Conservation (phyloP, 2,797 vertebrate species). For the Mycteria americana region DNA sequence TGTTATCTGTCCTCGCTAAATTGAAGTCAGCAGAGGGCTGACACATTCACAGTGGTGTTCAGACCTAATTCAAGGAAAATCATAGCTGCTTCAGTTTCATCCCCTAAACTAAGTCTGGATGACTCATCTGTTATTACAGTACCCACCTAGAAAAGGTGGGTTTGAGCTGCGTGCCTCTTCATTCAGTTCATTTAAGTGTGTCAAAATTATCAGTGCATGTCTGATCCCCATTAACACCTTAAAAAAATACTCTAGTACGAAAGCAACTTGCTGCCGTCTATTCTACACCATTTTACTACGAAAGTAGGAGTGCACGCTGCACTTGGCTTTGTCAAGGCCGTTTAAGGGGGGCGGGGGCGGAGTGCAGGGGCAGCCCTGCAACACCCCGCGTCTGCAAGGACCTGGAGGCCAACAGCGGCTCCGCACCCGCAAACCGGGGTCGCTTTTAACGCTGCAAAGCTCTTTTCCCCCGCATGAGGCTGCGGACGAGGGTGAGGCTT, state of each 20-base stretch:
- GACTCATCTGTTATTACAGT: not conserved
- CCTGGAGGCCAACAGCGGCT: not conserved
- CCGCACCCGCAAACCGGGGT: not conserved
- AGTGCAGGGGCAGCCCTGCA: not conserved
- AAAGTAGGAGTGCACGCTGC: fast-evolving
- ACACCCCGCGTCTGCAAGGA: not conserved
- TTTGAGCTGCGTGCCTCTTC: not conserved
- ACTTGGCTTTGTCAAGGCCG: fast-evolving
- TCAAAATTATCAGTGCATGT: fast-evolving
- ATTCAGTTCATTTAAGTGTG: not conserved
- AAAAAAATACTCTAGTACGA: fast-evolving
- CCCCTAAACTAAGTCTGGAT: not conserved
- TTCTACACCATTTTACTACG: fast-evolving
- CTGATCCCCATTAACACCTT: not conserved
- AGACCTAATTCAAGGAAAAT: not conserved
- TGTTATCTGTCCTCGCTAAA: not conserved
- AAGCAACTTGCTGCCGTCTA: fast-evolving
- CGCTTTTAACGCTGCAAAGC: fast-evolving
- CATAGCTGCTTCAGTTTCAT: not conserved
- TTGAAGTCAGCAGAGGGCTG: not conserved
- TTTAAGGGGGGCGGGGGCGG: fast-evolving
- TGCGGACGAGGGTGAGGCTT: not conserved
- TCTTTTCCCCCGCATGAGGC: not conserved
- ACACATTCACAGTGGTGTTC: fast-evolving
- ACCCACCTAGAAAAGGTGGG: not conserved